Evolutionary conservation across 2,113 vertebrate genomes (phyloP), one percentile per base, ranked within the genome.

Genomic region (Bostrychus sinensis): DNA sequence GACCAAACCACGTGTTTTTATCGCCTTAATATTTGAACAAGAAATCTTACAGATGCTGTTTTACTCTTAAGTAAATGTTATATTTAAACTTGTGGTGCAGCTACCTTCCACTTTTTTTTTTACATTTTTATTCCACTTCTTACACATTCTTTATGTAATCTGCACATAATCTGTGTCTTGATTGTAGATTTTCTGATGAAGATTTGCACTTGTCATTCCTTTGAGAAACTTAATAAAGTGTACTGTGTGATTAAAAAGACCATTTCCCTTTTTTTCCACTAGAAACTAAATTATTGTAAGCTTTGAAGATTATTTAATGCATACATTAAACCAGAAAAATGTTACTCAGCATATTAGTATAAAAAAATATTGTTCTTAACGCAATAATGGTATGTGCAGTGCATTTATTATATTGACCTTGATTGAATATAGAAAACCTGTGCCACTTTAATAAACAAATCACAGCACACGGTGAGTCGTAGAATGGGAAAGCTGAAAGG

Each of bases 181-280:
- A 39, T 63, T 61, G 11, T 46, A 7, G 13, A 22, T 63, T n/a
- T n/a, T 66, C 48, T 56, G 19, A 1, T 32, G 41, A 48, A 34
- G 9, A 34, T 39, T 57, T 28, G 7, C 66, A 69, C 37, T 68
- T 72, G 56, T 71, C 55, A 61, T 70, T 83, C 19, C 54, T 55
- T 2, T 77, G 34, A 78, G 51, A 67, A 82, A 77, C 72, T 72
- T 23, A 89, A 85, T 86, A 84, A 89, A 89, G 38, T 81, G 36
- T 64, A 81, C 50, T 43, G 63, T 66, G 50, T 81, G 65, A 74
- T 68, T 54, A 0, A 65, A 78, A 68, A 2, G 3, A 10, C 9
- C 0, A n/a, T 11, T 43, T n/a, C 17, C 2, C 5, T 4, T 26
- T 19, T 37, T n/a, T n/a, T n/a, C n/a, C n/a, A n/a, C n/a, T n/a